Conservation (phyloP, 2,888 invertebrate species). For the Alentia gelatinosa region DNA sequence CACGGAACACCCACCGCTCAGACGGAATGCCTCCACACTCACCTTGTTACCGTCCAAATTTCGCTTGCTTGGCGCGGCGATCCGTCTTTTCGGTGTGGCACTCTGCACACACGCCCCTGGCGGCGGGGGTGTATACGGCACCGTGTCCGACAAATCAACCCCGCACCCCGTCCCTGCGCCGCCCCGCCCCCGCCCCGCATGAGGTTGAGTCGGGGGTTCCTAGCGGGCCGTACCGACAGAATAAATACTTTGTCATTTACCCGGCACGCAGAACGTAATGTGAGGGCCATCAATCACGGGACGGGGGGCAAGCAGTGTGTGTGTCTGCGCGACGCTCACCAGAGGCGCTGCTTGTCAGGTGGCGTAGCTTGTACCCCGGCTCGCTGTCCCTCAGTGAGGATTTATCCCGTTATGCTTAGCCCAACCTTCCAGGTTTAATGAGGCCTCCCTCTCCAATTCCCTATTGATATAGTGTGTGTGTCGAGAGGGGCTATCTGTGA, state of each 20-base stretch:
- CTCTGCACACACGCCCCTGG: background rate
- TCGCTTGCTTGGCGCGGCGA: background rate
- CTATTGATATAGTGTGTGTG: too few species aligned
- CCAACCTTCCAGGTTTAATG: too few species aligned
- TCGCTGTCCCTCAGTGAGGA: too few species aligned
- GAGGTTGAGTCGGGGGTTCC: background rate
- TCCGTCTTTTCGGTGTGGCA: slow-evolving; percentile 9
- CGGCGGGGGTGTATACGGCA: background rate
- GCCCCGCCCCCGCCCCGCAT: background rate
- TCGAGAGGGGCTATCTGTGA: too few species aligned
- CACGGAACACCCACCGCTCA: background rate
- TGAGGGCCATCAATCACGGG: background rate
- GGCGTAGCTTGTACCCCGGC: too few species aligned
- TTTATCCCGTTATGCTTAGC: too few species aligned
- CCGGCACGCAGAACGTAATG: background rate
- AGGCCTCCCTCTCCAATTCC: too few species aligned
- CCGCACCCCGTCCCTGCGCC: background rate
- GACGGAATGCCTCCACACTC: slow-evolving; percentile 22
- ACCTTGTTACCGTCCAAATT: slow-evolving; percentile 32
- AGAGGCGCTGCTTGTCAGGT: too few species aligned
- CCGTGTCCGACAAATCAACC: background rate
- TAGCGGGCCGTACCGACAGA: background rate
- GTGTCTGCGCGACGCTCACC: background rate
- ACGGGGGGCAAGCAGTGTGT: background rate
- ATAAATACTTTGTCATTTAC: slow-evolving; percentile 33